These are phyloP conservation scores for Falco naumanni DNA, from an alignment of 2,797 vertebrate genomes.

Conservation along the genomic window DNA sequence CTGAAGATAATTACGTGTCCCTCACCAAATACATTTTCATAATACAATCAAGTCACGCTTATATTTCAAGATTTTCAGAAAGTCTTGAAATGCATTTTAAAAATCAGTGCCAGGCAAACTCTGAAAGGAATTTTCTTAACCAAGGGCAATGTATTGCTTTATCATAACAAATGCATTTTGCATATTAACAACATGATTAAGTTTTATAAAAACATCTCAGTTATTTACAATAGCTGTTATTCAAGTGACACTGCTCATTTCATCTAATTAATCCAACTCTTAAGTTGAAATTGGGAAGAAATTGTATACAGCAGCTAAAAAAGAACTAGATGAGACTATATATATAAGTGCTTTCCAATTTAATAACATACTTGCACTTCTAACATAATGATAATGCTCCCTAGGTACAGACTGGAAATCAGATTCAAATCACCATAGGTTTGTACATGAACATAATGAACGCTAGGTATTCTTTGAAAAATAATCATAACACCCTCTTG, in stretches of 20 bases:
- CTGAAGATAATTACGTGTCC: neutral
- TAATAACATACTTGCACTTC: neutral
- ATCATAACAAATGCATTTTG: neutral
- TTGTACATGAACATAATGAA: constrained; percentile 15
- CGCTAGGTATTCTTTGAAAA: constrained; percentile 4
- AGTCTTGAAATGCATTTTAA: neutral
- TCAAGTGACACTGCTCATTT: neutral
- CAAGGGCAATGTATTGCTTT: neutral
- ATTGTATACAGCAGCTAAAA: neutral
- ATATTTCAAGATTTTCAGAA: neutral
- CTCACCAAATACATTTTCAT: neutral
- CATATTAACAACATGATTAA: neutral
- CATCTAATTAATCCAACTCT: neutral
- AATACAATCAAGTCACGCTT: neutral
- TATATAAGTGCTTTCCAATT: neutral
- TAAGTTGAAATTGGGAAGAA: neutral
- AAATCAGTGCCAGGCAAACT: neutral
- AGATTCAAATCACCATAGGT: neutral
- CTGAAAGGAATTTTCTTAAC: neutral
- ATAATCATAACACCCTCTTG: constrained; percentile 24
- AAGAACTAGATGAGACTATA: neutral
- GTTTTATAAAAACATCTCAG: neutral
- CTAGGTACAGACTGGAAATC: neutral
- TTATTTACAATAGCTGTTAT: neutral
- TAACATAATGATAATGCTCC: neutral